Percentiles rank a stretch among this genome's conserved stretches.
phyloP scores from a whole-genome alignment of 2,113 vertebrate genomes.

The Perca fluviatilis region DNA sequence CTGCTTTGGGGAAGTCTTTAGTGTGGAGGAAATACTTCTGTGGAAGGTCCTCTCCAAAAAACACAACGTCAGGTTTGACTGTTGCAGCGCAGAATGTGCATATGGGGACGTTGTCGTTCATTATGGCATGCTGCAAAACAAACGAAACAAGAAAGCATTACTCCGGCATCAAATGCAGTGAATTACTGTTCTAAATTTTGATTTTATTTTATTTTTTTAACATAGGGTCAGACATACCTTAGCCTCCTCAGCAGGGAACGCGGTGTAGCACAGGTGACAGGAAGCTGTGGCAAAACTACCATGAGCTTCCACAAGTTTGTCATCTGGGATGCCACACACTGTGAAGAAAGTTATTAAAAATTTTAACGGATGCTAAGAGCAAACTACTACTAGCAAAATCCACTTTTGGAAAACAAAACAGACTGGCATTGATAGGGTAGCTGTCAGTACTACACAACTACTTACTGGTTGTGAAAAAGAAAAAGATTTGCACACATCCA shows the following conservation, averaged over 20 bases:
- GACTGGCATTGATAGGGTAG: not conserved
- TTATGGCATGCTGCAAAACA: slow-evolving; percentile 74
- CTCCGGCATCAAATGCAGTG: not conserved
- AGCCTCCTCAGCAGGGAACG: slow-evolving; percentile 83
- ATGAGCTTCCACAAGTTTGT: slow-evolving; percentile 87
- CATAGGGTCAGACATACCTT: slow-evolving; percentile 66
- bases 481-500: not conserved
- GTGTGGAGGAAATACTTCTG: slow-evolving; percentile 84
- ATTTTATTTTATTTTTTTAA: not conserved
- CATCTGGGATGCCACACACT: slow-evolving; percentile 86
- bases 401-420: not conserved
- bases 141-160: not conserved
- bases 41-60: slow-evolving; percentile 87
- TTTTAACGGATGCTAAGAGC: not conserved
- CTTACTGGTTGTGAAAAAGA: not conserved
- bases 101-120: slow-evolving; percentile 78
- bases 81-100: slow-evolving; percentile 85
- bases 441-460: not conserved
- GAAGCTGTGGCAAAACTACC: slow-evolving; percentile 85
- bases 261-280: slow-evolving; percentile 87
- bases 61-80: slow-evolving; percentile 86
- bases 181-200: not conserved
- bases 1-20: slow-evolving; percentile 85
- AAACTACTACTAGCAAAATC: not conserved
- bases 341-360: not conserved